Conservation (phyloP, 53 echinoderm and acorn worm species). For the Echinarachnius parma region DNA sequence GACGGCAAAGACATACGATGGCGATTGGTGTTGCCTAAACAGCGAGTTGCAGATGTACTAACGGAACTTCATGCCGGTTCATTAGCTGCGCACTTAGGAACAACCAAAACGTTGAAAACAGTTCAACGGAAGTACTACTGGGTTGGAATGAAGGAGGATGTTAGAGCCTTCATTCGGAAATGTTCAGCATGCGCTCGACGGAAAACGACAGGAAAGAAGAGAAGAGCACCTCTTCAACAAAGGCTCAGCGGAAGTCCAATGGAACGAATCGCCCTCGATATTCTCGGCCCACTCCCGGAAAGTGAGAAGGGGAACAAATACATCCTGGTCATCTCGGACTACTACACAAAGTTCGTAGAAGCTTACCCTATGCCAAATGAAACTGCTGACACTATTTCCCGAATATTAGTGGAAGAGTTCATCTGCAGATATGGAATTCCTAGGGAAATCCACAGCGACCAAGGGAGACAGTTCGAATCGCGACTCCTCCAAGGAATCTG, state of each 20-base stretch:
- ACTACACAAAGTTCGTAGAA: constrained; percentile 10
- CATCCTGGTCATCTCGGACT: constrained; percentile 43
- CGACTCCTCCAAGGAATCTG: constrained; percentile 19
- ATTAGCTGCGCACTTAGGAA: constrained; percentile 60
- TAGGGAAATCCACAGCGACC: no score
- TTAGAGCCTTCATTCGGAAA: constrained; percentile 25
- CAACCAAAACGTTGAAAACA: constrained; percentile 44
- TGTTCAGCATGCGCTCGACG: constrained; percentile 45
- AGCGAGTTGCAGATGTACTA: constrained; percentile 3
- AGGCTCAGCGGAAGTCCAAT: neutral
- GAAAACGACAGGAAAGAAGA: constrained; percentile 36
- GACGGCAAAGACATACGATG: constrained; percentile 24
- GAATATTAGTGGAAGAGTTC: no score
- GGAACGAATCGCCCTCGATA: constrained; percentile 31
- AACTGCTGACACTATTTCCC: constrained; percentile 32
- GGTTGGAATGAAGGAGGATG: constrained; percentile 49
- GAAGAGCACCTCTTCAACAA: constrained; percentile 31
- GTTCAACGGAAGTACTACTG: constrained; percentile 45
- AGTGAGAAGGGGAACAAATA: constrained; percentile 26
- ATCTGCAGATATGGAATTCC: no score
- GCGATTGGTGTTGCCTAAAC: constrained; percentile 51
- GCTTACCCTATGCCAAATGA: constrained; percentile 28
- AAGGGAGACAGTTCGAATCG: constrained; percentile 38
- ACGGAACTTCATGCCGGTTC: constrained; percentile 45
- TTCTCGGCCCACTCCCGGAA: constrained; percentile 7